phyloP scores from a whole-genome alignment of 1,140 invertebrate genomes.

The Diploscapter pachys region DNA sequence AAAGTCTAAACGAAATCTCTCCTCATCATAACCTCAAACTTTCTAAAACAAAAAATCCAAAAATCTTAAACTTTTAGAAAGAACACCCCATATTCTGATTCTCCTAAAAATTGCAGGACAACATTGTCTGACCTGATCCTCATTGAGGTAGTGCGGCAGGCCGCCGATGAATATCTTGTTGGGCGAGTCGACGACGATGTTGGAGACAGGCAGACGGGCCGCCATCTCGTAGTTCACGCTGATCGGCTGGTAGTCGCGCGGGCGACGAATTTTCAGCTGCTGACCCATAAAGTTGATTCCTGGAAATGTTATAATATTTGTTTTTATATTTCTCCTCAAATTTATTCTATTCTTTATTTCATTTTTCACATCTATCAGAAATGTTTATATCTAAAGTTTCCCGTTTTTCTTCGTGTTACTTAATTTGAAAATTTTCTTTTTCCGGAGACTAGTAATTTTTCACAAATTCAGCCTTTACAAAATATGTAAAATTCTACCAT shows the following conservation, averaged over 20 bases:
- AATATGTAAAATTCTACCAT: constrained; percentile 67
- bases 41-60: background rate
- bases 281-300: constrained; percentile 96
- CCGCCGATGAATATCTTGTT: constrained; percentile 98
- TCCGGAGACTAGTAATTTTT: too few species aligned
- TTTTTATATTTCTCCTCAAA: too few species aligned
- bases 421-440: too few species aligned
- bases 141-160: constrained; percentile 95
- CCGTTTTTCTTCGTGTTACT: too few species aligned
- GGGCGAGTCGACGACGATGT: constrained; percentile 90
- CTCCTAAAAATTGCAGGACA: background rate
- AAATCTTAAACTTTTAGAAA: background rate
- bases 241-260: constrained; percentile 98
- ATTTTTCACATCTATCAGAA: too few species aligned
- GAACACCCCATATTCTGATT: too few species aligned
- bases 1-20: too few species aligned
- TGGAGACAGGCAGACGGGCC: constrained; percentile 66
- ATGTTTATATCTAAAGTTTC: too few species aligned
- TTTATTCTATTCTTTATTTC: too few species aligned
- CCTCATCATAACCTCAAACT: background rate
- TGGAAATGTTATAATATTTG: too few species aligned
- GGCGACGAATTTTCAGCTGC: constrained; percentile 93
- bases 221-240: constrained; percentile 46
- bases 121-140: constrained; percentile 83
- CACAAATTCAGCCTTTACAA: too few species aligned